phyloP scores from a whole-genome alignment of 2,797 vertebrate species.

The Numenius phaeopus region DNA sequence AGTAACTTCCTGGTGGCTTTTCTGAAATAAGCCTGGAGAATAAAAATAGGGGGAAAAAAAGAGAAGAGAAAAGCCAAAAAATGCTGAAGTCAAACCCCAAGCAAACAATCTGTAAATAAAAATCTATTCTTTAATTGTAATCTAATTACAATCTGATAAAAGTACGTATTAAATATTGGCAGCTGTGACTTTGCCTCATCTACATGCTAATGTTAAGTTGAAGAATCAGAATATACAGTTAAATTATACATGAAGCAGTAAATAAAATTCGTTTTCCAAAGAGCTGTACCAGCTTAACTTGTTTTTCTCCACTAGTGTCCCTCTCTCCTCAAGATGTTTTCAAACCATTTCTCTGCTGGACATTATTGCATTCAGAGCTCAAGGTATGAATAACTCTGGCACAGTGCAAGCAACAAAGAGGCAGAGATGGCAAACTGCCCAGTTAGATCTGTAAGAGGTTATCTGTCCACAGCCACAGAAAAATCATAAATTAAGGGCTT shows the following conservation, averaged over 20 bases:
- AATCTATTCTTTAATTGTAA: background rate
- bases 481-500: background rate
- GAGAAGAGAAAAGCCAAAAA: background rate
- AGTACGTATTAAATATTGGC: background rate
- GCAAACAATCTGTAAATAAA: background rate
- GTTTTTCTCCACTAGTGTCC: background rate
- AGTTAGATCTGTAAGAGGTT: background rate
- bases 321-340: background rate
- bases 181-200: background rate
- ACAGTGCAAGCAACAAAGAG: background rate
- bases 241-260: background rate
- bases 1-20: slow-evolving; percentile 78
- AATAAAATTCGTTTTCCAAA: slow-evolving; percentile 14
- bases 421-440: background rate
- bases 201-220: background rate
- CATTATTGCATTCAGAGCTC: background rate
- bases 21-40: slow-evolving; percentile 85
- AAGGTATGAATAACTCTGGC: background rate
- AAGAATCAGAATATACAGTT: background rate
- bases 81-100: background rate
- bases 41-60: background rate
- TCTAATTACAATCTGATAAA: background rate
- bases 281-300: background rate
- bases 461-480: background rate
- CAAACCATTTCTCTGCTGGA: background rate